These are phyloP conservation scores for Heliothis virescens DNA, from an alignment of 1,140 invertebrate genomes.

Conservation along the genomic window DNA sequence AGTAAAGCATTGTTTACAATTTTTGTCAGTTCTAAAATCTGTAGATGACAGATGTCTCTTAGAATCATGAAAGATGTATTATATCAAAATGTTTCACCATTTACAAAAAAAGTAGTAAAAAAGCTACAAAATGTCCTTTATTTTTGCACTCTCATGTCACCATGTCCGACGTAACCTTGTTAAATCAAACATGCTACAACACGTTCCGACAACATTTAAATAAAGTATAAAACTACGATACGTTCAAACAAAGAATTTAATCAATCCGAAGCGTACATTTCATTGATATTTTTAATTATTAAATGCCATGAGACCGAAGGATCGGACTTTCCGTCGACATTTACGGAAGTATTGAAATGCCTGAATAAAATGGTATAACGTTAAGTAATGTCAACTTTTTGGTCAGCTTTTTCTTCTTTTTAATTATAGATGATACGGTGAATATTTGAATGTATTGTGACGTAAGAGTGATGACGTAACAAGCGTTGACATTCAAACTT, in stretches of 20 bases:
- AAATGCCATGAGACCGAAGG: constrained; percentile 16
- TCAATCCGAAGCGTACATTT: constrained; percentile 11
- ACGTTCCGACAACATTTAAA: constrained; percentile 36
- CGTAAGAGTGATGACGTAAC: background rate
- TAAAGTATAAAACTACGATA: constrained; percentile 30
- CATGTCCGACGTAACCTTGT: constrained; percentile 11
- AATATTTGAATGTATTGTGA: background rate
- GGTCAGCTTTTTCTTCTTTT: background rate
- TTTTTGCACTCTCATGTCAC: constrained; percentile 23
- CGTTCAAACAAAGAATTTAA: constrained; percentile 43
- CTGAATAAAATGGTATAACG: constrained; percentile 1
- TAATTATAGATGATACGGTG: background rate
- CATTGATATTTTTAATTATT: constrained; percentile 42
- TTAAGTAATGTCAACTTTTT: constrained; percentile 3
- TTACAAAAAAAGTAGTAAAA: background rate
- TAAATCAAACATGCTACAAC: constrained; percentile 41
- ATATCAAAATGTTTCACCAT: background rate
- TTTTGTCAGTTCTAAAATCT: too few species aligned
- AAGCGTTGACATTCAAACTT: constrained; percentile 4
- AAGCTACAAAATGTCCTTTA: background rate
- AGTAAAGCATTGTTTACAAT: too few species aligned
- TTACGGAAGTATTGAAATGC: constrained; percentile 14
- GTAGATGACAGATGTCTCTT: too few species aligned
- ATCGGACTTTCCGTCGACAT: constrained; percentile 6
- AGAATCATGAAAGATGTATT: too few species aligned